phyloP scores from a whole-genome alignment of 2,888 invertebrate genomes.

The Eupithecia dodoneata region DNA sequence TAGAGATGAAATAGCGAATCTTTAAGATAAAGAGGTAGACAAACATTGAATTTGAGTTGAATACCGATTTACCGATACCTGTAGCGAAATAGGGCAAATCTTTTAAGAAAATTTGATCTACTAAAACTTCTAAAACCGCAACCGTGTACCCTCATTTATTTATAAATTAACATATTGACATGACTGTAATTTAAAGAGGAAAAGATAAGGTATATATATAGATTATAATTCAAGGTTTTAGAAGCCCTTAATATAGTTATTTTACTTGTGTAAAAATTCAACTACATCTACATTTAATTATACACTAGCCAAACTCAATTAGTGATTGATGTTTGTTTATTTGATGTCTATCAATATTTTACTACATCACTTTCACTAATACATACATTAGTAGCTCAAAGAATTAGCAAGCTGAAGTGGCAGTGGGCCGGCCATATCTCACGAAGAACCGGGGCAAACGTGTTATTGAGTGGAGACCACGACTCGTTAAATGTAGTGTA shows the following conservation, averaged over 20 bases:
- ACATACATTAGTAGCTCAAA: too few species aligned
- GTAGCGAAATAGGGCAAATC: neutral
- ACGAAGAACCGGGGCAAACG: too few species aligned
- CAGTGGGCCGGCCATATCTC: too few species aligned
- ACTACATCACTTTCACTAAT: neutral
- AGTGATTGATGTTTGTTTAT: neutral
- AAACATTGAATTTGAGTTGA: neutral
- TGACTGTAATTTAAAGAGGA: neutral
- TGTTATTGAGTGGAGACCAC: too few species aligned
- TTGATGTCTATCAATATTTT: neutral
- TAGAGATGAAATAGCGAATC: neutral
- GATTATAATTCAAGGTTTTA: neutral
- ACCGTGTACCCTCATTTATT: neutral
- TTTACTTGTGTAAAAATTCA: neutral
- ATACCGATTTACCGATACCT: neutral
- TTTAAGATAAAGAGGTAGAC: neutral
- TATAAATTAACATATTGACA: neutral
- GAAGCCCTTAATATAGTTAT: neutral
- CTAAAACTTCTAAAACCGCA: neutral
- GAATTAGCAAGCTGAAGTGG: too few species aligned
- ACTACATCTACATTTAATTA: neutral
- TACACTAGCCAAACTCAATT: too few species aligned
- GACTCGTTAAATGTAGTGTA: too few species aligned
- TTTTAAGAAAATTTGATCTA: neutral
- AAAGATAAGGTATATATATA: neutral